Evolutionary conservation across 2,797 vertebrate species (phyloP).

Genomic region (Notolabrus celidotus): DNA sequence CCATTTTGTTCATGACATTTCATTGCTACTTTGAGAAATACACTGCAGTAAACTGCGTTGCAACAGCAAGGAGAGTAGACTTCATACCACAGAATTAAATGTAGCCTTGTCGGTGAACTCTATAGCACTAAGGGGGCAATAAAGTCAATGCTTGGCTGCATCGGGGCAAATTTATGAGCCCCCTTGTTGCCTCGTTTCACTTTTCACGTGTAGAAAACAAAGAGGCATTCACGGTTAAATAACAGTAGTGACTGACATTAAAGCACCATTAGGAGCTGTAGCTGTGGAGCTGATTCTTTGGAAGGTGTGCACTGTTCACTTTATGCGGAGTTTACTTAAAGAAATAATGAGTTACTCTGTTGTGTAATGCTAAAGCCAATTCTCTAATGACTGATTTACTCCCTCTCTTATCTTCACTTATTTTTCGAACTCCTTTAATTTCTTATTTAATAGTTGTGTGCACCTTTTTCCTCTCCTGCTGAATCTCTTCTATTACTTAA

Average conservation of each 20-base stretch:
- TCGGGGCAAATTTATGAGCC: conserved; percentile 58
- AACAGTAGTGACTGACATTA: conserved; percentile 18
- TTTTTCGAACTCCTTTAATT: conserved; percentile 24
- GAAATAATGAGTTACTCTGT: conserved; percentile 15
- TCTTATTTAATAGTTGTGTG: background rate
- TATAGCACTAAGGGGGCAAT: conserved; percentile 40
- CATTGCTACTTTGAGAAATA: conserved; percentile 14
- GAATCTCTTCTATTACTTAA: conserved; percentile 25
- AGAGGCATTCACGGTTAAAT: conserved; percentile 45
- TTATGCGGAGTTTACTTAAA: conserved; percentile 15
- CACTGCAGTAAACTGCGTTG: conserved; percentile 31
- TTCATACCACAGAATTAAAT: conserved; percentile 52
- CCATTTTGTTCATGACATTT: conserved; percentile 25
- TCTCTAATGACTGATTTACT: conserved; percentile 11
- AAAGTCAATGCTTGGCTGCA: conserved; percentile 53
- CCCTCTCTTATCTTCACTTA: conserved; percentile 7
- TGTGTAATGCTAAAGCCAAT: background rate
- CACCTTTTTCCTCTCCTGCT: conserved; percentile 10
- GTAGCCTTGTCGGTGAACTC: conserved; percentile 51
- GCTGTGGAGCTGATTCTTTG: conserved; percentile 24
- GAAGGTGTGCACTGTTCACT: conserved; percentile 7
- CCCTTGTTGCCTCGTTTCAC: conserved; percentile 37
- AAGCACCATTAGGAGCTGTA: conserved; percentile 20
- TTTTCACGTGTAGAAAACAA: conserved; percentile 53
- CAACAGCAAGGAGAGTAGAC: conserved; percentile 21